Base-by-base conservation (phyloP, 2,888 invertebrate genomes). In the Cancer borealis region DNA sequence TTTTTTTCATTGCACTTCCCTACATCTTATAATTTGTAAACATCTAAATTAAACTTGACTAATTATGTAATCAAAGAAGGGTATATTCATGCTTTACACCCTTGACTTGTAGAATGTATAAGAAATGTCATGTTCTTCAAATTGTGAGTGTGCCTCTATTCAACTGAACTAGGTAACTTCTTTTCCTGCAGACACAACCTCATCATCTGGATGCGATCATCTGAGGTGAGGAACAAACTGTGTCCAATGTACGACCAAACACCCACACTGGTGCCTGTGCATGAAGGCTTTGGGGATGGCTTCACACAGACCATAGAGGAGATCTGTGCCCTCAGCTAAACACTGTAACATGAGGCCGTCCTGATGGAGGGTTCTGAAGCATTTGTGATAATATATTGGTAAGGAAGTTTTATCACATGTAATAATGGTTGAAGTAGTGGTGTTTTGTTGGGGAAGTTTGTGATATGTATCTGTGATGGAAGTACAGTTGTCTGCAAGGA, bases 141-240 rank as follows among this genome's bases (percentile, higher is more conserved):
- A 73, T n/a, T 73, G n/a, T 10, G 10, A 73, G 26, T 73, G 26
- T 26, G n/a, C 26, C 8, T 0, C 4, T 66, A 66, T 73, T 12
- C 17, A 21, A 3, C 21, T 60, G 17, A 14, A 60, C 21, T 21
- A 54, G 12, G 54, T 73, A 73, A 26, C 14, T 39, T 17, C 14
- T 84, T 49, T 87, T n/a, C 93, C 30, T 21, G n/a, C 92, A 95
- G 96, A 88, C 96, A 96, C 93, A 97, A 97, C 95, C 95, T 97
- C 46, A 96, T 97, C 60, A 96, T 97, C 3, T 97, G 97, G 97
- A 96, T 97, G 96, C 96, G 97, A 92, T 96, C 96, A 21, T 97
- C 97, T 1, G 87, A 91, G 30, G 96, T 97, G 21, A 96, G 97
- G 6, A 97, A 97, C 94, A 46, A 95, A 66, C 90, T 96, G 30